Evolutionary conservation across 1,140 invertebrate species (phyloP).

Genomic region (Procambarus clarkii): DNA sequence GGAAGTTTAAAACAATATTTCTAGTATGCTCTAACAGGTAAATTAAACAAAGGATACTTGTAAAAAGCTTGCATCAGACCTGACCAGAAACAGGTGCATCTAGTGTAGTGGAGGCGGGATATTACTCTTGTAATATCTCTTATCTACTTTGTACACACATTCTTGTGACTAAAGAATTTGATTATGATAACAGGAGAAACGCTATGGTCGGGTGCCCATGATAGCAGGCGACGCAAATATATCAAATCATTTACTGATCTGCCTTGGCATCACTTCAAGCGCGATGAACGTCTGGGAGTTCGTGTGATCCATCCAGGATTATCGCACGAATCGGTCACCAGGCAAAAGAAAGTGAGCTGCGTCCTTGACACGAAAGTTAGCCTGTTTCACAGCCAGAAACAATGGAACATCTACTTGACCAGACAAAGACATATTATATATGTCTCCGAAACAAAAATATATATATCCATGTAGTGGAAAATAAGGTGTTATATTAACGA

Average conservation of each 20-base stretch:
- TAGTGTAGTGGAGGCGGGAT: not conserved
- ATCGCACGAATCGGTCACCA: not conserved
- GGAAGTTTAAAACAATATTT: not conserved
- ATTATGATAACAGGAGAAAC: too few species aligned
- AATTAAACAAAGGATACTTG: not conserved
- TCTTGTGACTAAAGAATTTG: too few species aligned
- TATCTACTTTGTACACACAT: too few species aligned
- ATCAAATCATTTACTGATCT: conserved; percentile 4
- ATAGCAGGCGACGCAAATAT: not conserved
- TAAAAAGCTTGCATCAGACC: not conserved
- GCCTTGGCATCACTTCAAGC: not conserved
- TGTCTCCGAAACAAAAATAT: not conserved
- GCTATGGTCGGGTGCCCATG: not conserved
- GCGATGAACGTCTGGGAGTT: not conserved
- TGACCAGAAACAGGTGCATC: not conserved
- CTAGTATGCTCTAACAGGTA: not conserved
- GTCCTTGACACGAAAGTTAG: not conserved
- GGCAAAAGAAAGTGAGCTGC: not conserved
- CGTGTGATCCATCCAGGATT: not conserved
- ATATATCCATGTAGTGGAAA: too few species aligned
- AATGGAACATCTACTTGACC: not conserved
- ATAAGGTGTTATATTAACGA: too few species aligned
- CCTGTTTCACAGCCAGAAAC: not conserved
- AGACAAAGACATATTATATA: not conserved
- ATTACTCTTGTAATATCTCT: too few species aligned